Evolutionary conservation across 1,140 invertebrate species (phyloP).

Genomic region (Coptotermes formosanus): DNA sequence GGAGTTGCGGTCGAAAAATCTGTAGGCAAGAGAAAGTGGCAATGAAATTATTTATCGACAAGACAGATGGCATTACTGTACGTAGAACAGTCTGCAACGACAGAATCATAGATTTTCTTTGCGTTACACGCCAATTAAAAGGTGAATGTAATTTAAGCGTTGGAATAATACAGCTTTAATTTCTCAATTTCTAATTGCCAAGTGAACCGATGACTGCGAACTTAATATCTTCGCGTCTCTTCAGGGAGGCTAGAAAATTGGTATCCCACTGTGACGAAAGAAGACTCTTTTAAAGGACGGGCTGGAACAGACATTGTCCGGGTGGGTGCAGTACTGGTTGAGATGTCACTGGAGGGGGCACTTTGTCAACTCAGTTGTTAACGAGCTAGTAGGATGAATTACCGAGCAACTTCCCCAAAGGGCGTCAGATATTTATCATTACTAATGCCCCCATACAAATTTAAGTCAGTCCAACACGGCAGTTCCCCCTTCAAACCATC

Average conservation of each 20-base stretch:
- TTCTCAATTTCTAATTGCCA: neutral
- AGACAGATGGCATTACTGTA: too few species aligned
- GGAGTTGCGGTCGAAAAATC: too few species aligned
- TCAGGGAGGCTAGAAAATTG: neutral
- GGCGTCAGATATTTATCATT: neutral
- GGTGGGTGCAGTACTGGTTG: neutral
- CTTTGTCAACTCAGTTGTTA: slow-evolving; percentile 6
- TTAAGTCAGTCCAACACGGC: too few species aligned
- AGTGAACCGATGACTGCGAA: neutral
- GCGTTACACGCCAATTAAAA: neutral
- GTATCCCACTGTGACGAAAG: neutral
- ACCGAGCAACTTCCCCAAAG: neutral
- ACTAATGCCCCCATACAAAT: too few species aligned
- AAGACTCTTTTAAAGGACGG: neutral
- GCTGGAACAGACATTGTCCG: neutral
- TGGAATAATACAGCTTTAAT: neutral
- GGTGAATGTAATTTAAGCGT: neutral
- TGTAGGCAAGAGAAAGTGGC: too few species aligned
- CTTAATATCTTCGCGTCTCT: neutral
- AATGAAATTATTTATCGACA: too few species aligned
- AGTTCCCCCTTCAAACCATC: too few species aligned
- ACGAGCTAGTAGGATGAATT: neutral
- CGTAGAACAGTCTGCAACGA: too few species aligned
- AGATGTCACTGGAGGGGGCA: neutral
- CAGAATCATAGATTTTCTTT: too few species aligned